Percentiles rank a stretch among this genome's conserved stretches.
Evolutionary conservation across 2,113 vertebrate species (phyloP).

Genomic region (Heptranchias perlo): DNA sequence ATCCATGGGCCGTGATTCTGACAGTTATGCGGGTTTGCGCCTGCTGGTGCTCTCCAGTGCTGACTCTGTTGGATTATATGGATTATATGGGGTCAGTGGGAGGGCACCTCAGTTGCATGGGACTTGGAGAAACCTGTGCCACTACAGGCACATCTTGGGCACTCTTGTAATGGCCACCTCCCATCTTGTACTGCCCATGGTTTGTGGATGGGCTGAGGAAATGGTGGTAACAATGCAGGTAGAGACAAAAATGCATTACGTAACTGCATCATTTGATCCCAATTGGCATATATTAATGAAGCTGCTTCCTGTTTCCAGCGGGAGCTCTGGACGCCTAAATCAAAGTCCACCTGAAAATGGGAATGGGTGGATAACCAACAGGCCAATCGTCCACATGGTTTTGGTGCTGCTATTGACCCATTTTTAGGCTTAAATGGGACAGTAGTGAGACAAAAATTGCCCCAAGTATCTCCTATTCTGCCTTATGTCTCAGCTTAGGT

Average conservation of each 20-base stretch:
- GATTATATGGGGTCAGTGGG: neutral
- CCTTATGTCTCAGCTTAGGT: too few species aligned
- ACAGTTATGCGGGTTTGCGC: neutral
- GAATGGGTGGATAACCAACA: neutral
- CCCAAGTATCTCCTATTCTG: neutral
- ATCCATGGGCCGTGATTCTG: neutral
- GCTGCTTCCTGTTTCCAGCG: neutral
- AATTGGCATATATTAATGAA: neutral
- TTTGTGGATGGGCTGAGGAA: neutral
- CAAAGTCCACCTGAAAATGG: neutral
- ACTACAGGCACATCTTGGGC: neutral
- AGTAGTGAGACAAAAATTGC: neutral
- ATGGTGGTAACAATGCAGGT: neutral
- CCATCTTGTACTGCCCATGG: neutral
- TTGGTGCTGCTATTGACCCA: neutral
- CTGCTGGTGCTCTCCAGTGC: neutral
- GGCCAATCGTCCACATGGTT: neutral
- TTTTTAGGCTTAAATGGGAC: neutral
- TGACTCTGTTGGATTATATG: neutral
- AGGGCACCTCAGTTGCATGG: neutral
- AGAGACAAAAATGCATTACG: neutral
- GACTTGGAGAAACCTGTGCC: neutral
- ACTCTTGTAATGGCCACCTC: neutral
- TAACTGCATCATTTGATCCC: neutral
- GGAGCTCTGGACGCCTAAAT: neutral